Percentiles rank a stretch among this genome's conserved stretches.
These are phyloP conservation scores for Melanostoma scalare DNA, from an alignment of 2,888 invertebrate genomes.

Conservation along the genomic window DNA sequence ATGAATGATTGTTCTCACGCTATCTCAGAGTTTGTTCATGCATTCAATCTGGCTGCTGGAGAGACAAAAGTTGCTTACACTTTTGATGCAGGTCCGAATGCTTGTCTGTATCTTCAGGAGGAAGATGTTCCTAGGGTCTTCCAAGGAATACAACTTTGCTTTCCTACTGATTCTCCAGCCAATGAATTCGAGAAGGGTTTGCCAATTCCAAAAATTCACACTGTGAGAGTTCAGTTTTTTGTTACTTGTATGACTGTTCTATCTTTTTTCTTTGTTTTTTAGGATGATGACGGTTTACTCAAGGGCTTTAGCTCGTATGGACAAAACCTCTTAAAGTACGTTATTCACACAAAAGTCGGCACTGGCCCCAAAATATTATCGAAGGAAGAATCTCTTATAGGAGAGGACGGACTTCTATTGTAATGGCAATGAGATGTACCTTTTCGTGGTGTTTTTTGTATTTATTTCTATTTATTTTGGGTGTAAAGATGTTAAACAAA, in stretches of 20 bases:
- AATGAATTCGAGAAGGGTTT: slow-evolving; percentile 85
- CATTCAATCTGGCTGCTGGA: slow-evolving; percentile 89
- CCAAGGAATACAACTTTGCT: slow-evolving; percentile 87
- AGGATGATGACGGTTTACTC: slow-evolving; percentile 36
- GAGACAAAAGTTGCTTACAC: slow-evolving; percentile 93
- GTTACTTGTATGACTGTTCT: slow-evolving; percentile 4
- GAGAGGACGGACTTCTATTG: slow-evolving; percentile 40
- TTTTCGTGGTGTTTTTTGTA: too few relatives aligned
- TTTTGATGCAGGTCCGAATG: slow-evolving; percentile 99
- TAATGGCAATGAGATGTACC: not conserved
- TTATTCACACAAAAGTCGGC: slow-evolving; percentile 92
- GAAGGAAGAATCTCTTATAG: slow-evolving; percentile 30
- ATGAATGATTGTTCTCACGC: slow-evolving; percentile 94
- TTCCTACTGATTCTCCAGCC: slow-evolving; percentile 84
- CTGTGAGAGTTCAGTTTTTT: slow-evolving; percentile 19
- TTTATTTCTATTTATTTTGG: too few relatives aligned
- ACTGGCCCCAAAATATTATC: slow-evolving; percentile 85
- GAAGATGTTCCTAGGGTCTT: slow-evolving; percentile 88
- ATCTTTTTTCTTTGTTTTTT: slow-evolving; percentile 40
- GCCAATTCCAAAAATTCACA: slow-evolving; percentile 77
- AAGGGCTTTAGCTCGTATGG: slow-evolving; percentile 71
- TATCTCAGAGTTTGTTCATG: slow-evolving; percentile 91
- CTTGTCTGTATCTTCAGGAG: slow-evolving; percentile 92
- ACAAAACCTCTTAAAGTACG: slow-evolving; percentile 88
- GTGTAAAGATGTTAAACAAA: too few relatives aligned